Percentiles rank a stretch among this genome's conserved stretches.
Evolutionary conservation across 2,888 invertebrate species (phyloP).

Genomic region (Dendrolimus pini): DNA sequence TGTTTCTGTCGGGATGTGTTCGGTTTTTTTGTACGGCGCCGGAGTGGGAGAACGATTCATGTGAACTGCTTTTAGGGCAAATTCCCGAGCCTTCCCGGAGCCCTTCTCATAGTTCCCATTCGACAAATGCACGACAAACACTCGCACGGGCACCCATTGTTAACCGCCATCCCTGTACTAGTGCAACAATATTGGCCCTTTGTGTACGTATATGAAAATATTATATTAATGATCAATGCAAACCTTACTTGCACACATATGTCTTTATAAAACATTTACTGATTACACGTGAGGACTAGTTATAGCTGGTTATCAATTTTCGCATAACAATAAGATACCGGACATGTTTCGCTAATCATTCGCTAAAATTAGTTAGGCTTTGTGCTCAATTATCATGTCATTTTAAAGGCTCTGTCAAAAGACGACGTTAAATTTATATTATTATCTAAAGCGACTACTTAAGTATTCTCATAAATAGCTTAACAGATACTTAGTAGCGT

Average conservation of each 20-base stretch:
- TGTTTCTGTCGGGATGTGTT: slow-evolving; percentile 75
- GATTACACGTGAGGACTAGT: slow-evolving; percentile 4
- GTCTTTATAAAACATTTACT: not conserved
- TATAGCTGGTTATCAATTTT: slow-evolving; percentile 11
- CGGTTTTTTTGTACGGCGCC: slow-evolving; percentile 70
- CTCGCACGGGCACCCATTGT: slow-evolving; percentile 71
- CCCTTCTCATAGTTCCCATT: slow-evolving; percentile 75
- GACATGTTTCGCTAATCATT: slow-evolving; percentile 5
- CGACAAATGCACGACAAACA: slow-evolving; percentile 76
- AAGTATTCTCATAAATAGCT: slow-evolving; percentile 57
- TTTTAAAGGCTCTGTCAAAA: slow-evolving; percentile 12
- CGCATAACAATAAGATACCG: slow-evolving; percentile 5
- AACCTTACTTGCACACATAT: slow-evolving; percentile 23
- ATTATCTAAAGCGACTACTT: slow-evolving; percentile 32
- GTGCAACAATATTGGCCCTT: slow-evolving; percentile 64
- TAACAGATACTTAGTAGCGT: slow-evolving; percentile 65
- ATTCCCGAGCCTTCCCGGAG: slow-evolving; percentile 74
- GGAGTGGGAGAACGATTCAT: slow-evolving; percentile 73
- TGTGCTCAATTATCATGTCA: slow-evolving; percentile 3
- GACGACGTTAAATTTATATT: slow-evolving; percentile 11
- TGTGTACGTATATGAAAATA: slow-evolving; percentile 47
- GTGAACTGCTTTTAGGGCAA: slow-evolving; percentile 76
- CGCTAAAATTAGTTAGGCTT: slow-evolving; percentile 8
- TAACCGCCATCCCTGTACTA: slow-evolving; percentile 57
- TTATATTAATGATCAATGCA: slow-evolving; percentile 38